Percentiles rank a stretch among this genome's conserved stretches.
phyloP scores from a whole-genome alignment of 2,113 vertebrate species.

The Cyanocitta stelleri region DNA sequence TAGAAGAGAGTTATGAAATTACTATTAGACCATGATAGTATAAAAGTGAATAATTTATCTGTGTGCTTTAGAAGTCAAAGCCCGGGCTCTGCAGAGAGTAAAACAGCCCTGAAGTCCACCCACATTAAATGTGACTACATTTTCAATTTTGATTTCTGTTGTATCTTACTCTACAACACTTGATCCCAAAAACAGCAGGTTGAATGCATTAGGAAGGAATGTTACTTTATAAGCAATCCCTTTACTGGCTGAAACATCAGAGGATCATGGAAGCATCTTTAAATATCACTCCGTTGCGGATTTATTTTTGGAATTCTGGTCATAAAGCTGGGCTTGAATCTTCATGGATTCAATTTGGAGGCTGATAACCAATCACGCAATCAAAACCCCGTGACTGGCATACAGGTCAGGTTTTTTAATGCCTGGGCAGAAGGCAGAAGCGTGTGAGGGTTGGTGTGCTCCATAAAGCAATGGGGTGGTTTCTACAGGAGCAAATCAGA shows the following conservation, averaged over 20 bases:
- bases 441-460: neutral
- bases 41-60: conserved; percentile 43
- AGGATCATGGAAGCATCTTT: conserved; percentile 24
- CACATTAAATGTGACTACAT: conserved; percentile 4
- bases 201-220: conserved; percentile 48
- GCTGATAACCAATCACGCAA: conserved; percentile 30
- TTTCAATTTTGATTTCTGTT: conserved; percentile 39
- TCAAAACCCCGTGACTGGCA: neutral
- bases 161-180: conserved; percentile 28
- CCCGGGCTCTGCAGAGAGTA: neutral
- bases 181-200: conserved; percentile 43
- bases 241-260: conserved; percentile 46
- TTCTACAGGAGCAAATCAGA: neutral
- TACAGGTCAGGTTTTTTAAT: neutral
- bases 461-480: neutral
- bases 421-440: neutral
- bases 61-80: conserved; percentile 25
- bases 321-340: neutral
- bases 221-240: conserved; percentile 29
- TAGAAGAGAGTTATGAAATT: neutral
- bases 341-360: neutral
- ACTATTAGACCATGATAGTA: neutral
- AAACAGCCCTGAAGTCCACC: neutral
- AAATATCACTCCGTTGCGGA: conserved; percentile 15
- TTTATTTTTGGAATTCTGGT: conserved; percentile 33